Evolutionary conservation across 1,140 invertebrate genomes (phyloP).

Genomic region (Drosophila truncata): DNA sequence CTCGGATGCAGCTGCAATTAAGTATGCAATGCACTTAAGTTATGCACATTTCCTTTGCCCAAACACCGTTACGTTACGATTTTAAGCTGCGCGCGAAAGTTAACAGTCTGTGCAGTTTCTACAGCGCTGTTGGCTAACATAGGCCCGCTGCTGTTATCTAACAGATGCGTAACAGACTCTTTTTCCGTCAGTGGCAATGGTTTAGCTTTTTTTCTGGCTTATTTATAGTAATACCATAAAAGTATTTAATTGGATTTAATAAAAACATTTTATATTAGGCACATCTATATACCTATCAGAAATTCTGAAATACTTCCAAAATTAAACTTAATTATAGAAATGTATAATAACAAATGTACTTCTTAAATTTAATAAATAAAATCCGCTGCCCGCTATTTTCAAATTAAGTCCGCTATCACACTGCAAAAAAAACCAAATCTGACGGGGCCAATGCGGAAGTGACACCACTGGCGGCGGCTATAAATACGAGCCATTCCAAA

Average conservation of each 20-base stretch:
- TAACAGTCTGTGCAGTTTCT: slow-evolving; percentile 47
- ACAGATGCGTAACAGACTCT: neutral
- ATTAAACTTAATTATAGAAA: too few species aligned
- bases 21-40: slow-evolving; percentile 77
- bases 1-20: slow-evolving; percentile 58
- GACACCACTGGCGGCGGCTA: neutral
- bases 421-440: neutral
- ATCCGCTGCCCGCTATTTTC: too few species aligned
- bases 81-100: slow-evolving; percentile 62
- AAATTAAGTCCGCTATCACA: too few species aligned
- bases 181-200: neutral
- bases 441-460: neutral
- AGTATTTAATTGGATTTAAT: too few species aligned
- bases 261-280: too few species aligned
- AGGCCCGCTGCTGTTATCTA: slow-evolving; percentile 6
- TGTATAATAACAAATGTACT: too few species aligned
- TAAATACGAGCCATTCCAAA: slow-evolving; percentile 13
- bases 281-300: too few species aligned
- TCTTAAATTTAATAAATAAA: too few species aligned
- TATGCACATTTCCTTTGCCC: slow-evolving; percentile 81
- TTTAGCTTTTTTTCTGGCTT: too few species aligned
- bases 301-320: too few species aligned
- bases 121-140: slow-evolving; percentile 19
- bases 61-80: slow-evolving; percentile 71
- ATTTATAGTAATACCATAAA: too few species aligned